Conservation (phyloP, 2,888 invertebrate genomes). For the Syritta pipiens region DNA sequence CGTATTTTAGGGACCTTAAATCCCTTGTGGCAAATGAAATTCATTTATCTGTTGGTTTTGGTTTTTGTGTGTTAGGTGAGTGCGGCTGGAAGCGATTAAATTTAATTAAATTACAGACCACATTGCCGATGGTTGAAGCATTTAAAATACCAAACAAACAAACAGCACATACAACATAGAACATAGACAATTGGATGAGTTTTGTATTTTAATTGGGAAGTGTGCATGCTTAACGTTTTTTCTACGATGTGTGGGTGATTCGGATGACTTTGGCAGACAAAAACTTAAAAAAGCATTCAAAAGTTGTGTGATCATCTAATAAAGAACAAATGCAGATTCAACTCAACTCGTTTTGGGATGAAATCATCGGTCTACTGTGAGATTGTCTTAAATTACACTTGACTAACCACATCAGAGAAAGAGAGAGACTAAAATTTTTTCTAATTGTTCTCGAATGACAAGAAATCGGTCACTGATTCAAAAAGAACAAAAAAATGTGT, state of each 20-base stretch:
- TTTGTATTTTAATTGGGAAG: conserved; percentile 33
- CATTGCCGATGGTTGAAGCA: conserved; percentile 20
- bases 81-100: conserved; percentile 19
- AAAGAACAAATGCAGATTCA: background rate
- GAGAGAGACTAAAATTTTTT: too few species aligned
- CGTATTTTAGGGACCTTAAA: conserved; percentile 13
- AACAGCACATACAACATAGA: conserved; percentile 13
- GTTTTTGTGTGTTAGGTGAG: conserved; percentile 37
- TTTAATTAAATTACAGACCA: background rate
- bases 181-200: conserved; percentile 37
- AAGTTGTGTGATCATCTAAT: background rate
- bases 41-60: conserved; percentile 1
- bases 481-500: too few species aligned
- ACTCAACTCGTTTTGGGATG: conserved; percentile 3
- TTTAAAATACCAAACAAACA: conserved; percentile 2
- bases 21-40: conserved; percentile 5
- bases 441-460: too few species aligned
- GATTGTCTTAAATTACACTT: too few species aligned
- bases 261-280: conserved; percentile 33
- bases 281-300: conserved; percentile 13
- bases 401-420: too few species aligned
- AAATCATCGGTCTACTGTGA: too few species aligned
- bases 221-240: conserved; percentile 38
- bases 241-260: conserved; percentile 44
- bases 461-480: too few species aligned